These are phyloP conservation scores for Desmophyllum pertusum DNA, from an alignment of 92 coral and sea anemone species.

Conservation along the genomic window DNA sequence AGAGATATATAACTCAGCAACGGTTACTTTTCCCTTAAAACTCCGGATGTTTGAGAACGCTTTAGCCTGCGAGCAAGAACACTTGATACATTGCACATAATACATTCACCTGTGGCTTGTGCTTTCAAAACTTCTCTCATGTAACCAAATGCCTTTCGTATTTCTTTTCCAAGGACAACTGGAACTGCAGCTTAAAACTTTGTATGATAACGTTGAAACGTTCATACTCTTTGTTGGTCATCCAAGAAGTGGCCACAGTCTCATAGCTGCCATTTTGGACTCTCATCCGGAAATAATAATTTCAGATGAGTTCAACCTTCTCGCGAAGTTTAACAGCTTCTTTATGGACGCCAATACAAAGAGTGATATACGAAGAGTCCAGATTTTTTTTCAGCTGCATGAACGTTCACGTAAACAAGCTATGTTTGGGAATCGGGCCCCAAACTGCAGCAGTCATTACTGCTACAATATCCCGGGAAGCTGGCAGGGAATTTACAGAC, in stretches of 20 bases:
- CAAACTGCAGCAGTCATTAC: neutral
- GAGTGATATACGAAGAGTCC: neutral
- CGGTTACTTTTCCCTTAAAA: too few relatives aligned
- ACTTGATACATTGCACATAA: too few relatives aligned
- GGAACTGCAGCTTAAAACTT: neutral
- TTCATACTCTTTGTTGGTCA: constrained; percentile 46
- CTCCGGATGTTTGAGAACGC: too few relatives aligned
- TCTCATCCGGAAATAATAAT: constrained; percentile 57
- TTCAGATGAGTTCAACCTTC: constrained; percentile 39
- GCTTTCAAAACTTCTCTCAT: too few relatives aligned
- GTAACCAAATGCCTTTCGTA: neutral
- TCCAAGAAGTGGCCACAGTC: constrained; percentile 49
- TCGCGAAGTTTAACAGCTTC: neutral
- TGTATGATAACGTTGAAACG: constrained; percentile 16
- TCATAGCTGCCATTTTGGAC: constrained; percentile 50
- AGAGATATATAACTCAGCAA: too few relatives aligned
- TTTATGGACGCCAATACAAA: neutral
- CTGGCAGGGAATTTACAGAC: constrained; percentile 26
- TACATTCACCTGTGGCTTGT: too few relatives aligned
- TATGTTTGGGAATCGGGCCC: neutral
- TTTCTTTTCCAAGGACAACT: neutral
- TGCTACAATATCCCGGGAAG: constrained; percentile 22
- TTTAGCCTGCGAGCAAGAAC: too few relatives aligned
- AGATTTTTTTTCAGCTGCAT: neutral
- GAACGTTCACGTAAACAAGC: neutral